Evolutionary conservation across 2,113 vertebrate genomes (phyloP), one percentile per base, ranked within the genome.

Genomic region (Cathartes aura): DNA sequence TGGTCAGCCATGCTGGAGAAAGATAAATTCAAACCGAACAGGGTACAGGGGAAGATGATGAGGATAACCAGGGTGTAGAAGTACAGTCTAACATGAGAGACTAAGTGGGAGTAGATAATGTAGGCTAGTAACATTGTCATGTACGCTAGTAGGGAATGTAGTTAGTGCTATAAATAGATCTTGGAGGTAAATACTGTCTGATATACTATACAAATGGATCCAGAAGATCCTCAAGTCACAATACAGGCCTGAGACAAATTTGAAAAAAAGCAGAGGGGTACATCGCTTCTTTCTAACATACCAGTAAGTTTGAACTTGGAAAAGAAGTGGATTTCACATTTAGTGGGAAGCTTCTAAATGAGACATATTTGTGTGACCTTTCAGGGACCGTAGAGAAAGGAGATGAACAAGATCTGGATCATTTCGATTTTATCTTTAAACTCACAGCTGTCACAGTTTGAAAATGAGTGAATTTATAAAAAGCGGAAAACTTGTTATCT

Each of bases 401-500:
- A 92, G 94, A 96, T 79, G 96, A 95, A 74, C 80, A 95, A 79
- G 90, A 92, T 96, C 92, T 94, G 90, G 86, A 95, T 95, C n/a
- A 82, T 81, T 97, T 89, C 1, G 60, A 43, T 94, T 95, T 96
- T 95, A 89, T 93, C 90, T 96, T 96, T 94, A 96, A 90, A 88
- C 50, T 96, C 88, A 74, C 82, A 96, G 95, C 86, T 97, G 92
- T 96, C 95, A 93, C 83, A 62, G 60, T 95, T 93, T 96, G 83
- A 94, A 96, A 84, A 93, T 93, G 95, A 95, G 81, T 92, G 89
- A 97, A 96, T 95, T 92, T 95, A 94, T 94, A 94, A 93, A 96
- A 96, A 94, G 84, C 11, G 0, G 66, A 87, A 96, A 95, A 97
- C 73, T 93, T 97, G 95, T 95, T 96, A 90, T 92, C 70, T 94